Evolutionary conservation across 2,113 vertebrate genomes (phyloP).

Genomic region (Numida meleagris): DNA sequence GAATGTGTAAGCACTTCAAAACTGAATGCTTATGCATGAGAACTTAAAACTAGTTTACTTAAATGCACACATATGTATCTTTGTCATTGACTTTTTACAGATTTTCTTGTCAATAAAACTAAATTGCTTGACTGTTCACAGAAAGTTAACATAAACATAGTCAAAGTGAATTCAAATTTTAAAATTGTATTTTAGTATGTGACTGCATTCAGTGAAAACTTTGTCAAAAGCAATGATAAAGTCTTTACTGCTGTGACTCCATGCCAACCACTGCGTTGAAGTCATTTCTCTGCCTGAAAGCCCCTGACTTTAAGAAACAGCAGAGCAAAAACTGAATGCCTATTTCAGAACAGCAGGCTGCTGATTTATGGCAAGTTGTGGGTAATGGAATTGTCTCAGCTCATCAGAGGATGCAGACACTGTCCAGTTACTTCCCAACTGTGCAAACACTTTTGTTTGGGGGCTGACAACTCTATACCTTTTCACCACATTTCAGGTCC

Average conservation of each 20-base stretch:
- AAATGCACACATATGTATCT: slow-evolving; percentile 66
- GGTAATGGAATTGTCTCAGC: slow-evolving; percentile 35
- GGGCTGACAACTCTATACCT: slow-evolving; percentile 50
- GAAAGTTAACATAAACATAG: slow-evolving; percentile 48
- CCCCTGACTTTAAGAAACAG: not conserved
- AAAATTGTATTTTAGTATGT: not conserved
- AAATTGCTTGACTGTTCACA: slow-evolving; percentile 55
- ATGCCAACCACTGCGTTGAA: not conserved
- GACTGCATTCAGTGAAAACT: not conserved
- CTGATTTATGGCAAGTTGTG: not conserved
- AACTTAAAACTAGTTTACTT: slow-evolving; percentile 55
- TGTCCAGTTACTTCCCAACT: slow-evolving; percentile 34
- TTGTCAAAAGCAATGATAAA: not conserved
- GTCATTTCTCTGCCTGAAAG: not conserved
- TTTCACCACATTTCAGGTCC: slow-evolving; percentile 50
- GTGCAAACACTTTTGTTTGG: not conserved
- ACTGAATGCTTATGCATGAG: slow-evolving; percentile 63
- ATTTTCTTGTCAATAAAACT: slow-evolving; percentile 65
- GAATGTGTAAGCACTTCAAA: slow-evolving; percentile 67
- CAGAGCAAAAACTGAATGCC: not conserved
- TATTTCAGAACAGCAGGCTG: not conserved
- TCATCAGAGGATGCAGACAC: slow-evolving; percentile 19
- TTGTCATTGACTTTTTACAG: slow-evolving; percentile 48
- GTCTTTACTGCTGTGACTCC: not conserved
- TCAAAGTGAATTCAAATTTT: slow-evolving; percentile 6